Evolutionary conservation across 2,888 invertebrate genomes (phyloP).

Genomic region (Hemistola chrysoprasaria): DNA sequence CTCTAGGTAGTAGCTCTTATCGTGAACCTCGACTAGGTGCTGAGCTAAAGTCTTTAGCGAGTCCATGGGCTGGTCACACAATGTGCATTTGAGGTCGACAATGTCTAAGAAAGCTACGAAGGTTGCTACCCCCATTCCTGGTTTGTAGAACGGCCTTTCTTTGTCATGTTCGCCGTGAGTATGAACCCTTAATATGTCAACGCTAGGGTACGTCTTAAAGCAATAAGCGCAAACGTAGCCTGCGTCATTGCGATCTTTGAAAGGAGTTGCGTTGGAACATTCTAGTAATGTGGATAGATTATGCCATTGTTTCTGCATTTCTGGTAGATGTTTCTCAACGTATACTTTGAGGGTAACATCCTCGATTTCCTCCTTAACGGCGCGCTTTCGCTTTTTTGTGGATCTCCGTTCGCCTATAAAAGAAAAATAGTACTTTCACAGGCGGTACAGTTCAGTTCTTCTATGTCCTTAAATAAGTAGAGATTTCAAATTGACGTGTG

Average conservation of each 20-base stretch:
- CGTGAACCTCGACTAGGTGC: constrained; percentile 60
- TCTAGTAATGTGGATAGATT: constrained; percentile 66
- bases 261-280: constrained; percentile 69
- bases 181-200: constrained; percentile 43
- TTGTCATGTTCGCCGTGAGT: constrained; percentile 61
- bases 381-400: constrained; percentile 60
- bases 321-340: constrained; percentile 33
- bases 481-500: no score
- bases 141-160: constrained; percentile 66
- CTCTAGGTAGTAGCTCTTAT: constrained; percentile 61
- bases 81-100: constrained; percentile 64
- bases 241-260: constrained; percentile 59
- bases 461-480: constrained; percentile 15
- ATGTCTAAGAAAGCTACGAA: constrained; percentile 70
- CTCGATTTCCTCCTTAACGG: constrained; percentile 53
- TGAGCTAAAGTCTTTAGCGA: constrained; percentile 50
- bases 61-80: constrained; percentile 57
- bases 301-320: constrained; percentile 72
- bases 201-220: constrained; percentile 63
- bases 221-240: constrained; percentile 74
- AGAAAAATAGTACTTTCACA: constrained; percentile 73
- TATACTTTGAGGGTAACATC: constrained; percentile 38
- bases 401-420: constrained; percentile 74
- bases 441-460: constrained; percentile 41
- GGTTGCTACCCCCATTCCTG: constrained; percentile 62